Percentiles rank a stretch among this genome's conserved stretches.
phyloP scores from a whole-genome alignment of 2,888 invertebrate species.

The Cephus sareptanus region DNA sequence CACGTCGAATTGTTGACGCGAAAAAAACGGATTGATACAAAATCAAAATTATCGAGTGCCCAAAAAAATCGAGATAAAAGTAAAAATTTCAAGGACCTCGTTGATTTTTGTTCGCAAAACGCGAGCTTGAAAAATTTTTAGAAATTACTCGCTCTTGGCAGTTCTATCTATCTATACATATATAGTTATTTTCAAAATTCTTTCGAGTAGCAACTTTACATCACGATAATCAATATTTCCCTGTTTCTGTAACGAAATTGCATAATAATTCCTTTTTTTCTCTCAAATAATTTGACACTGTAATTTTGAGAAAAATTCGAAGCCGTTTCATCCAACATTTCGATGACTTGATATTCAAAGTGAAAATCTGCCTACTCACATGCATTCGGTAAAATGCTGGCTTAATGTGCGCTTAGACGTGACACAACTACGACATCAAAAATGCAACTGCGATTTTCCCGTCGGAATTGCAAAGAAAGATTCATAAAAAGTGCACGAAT shows the following conservation, averaged over 20 bases:
- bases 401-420: constrained; percentile 50
- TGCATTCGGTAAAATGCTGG: neutral
- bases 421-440: constrained; percentile 25
- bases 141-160: constrained; percentile 43
- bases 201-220: neutral
- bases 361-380: neutral
- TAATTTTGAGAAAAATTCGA: neutral
- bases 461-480: neutral
- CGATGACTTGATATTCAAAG: neutral
- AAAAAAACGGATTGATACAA: no score
- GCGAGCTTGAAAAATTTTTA: neutral
- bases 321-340: neutral
- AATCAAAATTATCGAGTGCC: no score
- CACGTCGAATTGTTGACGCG: no score
- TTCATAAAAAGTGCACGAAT: neutral
- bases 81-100: no score
- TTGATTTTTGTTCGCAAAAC: neutral
- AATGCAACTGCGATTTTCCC: neutral
- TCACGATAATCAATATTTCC: neutral
- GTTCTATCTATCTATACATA: constrained; percentile 30
- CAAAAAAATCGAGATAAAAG: no score
- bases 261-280: neutral
- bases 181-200: neutral
- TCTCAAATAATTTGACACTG: neutral
- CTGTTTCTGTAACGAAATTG: neutral